A percentile compares a stretch with the other conserved stretches of the same genome.
Evolutionary conservation across 2,888 invertebrate species (phyloP).

Genomic region (Laothoe populi): DNA sequence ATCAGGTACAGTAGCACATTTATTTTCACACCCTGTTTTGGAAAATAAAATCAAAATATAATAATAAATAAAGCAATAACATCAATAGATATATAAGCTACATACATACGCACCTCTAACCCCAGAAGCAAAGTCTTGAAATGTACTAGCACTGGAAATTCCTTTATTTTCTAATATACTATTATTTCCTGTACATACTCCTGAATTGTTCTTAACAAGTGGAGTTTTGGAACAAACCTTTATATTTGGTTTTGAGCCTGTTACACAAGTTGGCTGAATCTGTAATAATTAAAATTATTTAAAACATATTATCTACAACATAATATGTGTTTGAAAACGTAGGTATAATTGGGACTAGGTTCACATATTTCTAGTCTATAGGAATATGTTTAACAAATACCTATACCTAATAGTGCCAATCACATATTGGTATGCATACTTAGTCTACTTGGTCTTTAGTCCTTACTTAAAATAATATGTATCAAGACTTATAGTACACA

Average conservation of each 20-base stretch:
- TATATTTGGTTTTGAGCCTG: constrained; percentile 55
- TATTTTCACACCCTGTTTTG: constrained; percentile 47
- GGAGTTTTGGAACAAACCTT: constrained; percentile 55
- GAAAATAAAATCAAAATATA: constrained; percentile 31
- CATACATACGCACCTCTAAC: constrained; percentile 38
- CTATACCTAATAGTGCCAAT: too few species aligned
- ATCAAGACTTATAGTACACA: too few species aligned
- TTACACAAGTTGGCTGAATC: constrained; percentile 4
- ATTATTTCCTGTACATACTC: constrained; percentile 3
- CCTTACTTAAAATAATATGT: too few species aligned
- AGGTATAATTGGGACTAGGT: too few species aligned
- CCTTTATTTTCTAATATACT: constrained; percentile 28
- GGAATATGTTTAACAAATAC: too few species aligned
- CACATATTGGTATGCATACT: too few species aligned
- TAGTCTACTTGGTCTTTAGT: too few species aligned
- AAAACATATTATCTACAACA: too few species aligned
- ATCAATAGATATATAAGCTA: constrained; percentile 21
- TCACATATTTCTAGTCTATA: too few species aligned
- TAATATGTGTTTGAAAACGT: too few species aligned
- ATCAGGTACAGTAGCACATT: constrained; percentile 59
- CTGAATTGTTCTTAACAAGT: neutral
- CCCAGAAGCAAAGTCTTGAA: constrained; percentile 64
- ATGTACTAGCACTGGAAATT: constrained; percentile 50
- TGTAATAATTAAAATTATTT: neutral
- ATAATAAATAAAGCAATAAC: neutral